Base-by-base conservation (phyloP, 2,113 vertebrate genomes). In the Zosterops lateralis region DNA sequence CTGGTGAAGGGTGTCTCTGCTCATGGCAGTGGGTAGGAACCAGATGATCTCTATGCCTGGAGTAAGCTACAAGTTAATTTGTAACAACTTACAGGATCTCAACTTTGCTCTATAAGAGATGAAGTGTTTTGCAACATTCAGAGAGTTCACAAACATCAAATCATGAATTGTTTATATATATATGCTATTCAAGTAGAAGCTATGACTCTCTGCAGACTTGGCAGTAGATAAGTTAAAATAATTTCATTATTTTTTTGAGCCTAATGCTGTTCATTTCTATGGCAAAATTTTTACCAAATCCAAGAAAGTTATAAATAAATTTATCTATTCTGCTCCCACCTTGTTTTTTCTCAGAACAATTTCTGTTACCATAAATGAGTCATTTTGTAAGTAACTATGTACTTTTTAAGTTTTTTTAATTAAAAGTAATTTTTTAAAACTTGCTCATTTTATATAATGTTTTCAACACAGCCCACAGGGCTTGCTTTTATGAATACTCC, bases 371-470 rank as follows among this genome's bases (percentile, higher is more conserved):
- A 21, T 48, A 57, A 73, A 53, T 58, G 10, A 44, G 2, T 82
- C 0, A 56, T 75, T 80, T n/a, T 71, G 14, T 56, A 36, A 15
- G 1, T 61, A 19, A 19, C 7, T 60, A 18, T 10, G 15, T 32
- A 25, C 10, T 18, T 34, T 44, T 51, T 14, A 22, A 19, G 8
- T 32, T 57, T 51, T n/a, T 31, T 45, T 0, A 47, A 51, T 44
- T 81, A 65, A 47, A 82, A 85, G 60, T 14, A 19, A 19, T 56
- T 57, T 80, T 3, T 0, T 45, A 57, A 32, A 29, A 4, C 2
- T 3, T 73, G 1, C 1, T 60, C 4, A 70, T 31, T 8, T 1
- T 26, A 25, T 51, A 28, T 3, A 56, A 25, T 21, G 1, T 4
- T 57, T 89, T 57, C 15, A 68, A n/a, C 18, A 60, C 12, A 88